phyloP scores from a whole-genome alignment of 2,888 invertebrate genomes.

The Synanthedon andrenaeformis region DNA sequence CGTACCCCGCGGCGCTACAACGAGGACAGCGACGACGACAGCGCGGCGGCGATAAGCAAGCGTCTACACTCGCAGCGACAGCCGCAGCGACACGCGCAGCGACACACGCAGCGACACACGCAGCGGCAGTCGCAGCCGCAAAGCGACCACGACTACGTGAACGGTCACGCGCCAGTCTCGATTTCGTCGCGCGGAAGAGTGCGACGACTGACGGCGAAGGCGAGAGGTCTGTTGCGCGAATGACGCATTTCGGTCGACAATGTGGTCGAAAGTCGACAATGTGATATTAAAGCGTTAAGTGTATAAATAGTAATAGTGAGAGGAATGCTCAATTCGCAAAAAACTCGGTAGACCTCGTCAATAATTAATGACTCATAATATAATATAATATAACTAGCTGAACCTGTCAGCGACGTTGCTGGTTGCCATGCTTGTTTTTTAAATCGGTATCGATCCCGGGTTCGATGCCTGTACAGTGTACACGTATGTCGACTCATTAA shows the following conservation, averaged over 20 bases:
- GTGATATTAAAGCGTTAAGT: conserved; percentile 2
- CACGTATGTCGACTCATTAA: too few relatives aligned
- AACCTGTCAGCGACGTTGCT: too few relatives aligned
- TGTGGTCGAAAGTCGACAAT: neutral
- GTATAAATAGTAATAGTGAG: neutral
- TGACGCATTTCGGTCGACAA: too few relatives aligned
- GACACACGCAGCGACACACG: conserved; percentile 4
- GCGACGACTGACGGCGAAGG: conserved; percentile 84
- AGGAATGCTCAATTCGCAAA: neutral
- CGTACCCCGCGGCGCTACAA: conserved; percentile 68
- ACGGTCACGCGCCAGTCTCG: conserved; percentile 33
- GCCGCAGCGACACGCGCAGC: conserved; percentile 10
- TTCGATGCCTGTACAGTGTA: too few relatives aligned
- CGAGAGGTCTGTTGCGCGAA: conserved; percentile 73
- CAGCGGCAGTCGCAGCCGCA: conserved; percentile 14
- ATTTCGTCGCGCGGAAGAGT: conserved; percentile 83
- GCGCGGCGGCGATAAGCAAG: conserved; percentile 57
- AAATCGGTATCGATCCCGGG: too few relatives aligned
- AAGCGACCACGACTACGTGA: conserved; percentile 44
- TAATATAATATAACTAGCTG: too few relatives aligned
- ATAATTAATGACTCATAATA: too few relatives aligned
- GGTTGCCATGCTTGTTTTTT: too few relatives aligned
- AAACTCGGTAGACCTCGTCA: too few relatives aligned
- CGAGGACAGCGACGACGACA: conserved; percentile 72
- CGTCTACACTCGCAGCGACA: conserved; percentile 32